phyloP scores from a whole-genome alignment of 2,797 vertebrate genomes.

The Gadopsis bispinosus region DNA sequence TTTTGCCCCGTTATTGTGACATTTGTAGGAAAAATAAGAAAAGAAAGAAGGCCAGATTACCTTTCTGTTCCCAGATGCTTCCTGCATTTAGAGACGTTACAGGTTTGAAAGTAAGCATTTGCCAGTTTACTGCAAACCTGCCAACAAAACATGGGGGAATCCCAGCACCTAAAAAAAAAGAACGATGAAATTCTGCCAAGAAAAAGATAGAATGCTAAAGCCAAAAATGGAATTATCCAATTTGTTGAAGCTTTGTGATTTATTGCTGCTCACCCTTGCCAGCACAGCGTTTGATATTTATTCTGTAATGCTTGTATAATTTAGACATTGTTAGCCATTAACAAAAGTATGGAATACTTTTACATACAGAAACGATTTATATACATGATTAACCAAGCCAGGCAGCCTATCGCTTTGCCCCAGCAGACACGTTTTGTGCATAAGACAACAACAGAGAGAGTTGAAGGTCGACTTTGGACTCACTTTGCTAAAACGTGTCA shows the following conservation, averaged over 20 bases:
- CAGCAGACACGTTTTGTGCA: background rate
- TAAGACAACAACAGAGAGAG: background rate
- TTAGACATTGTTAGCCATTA: slow-evolving; percentile 18
- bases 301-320: slow-evolving; percentile 20
- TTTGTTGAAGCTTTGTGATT: slow-evolving; percentile 67
- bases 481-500: slow-evolving; percentile 30
- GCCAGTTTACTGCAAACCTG: slow-evolving; percentile 45
- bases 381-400: background rate
- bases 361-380: background rate
- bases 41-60: slow-evolving; percentile 5
- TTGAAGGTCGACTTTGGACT: slow-evolving; percentile 26
- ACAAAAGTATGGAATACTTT: background rate
- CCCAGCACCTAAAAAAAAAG: slow-evolving; percentile 39
- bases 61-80: slow-evolving; percentile 42
- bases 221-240: slow-evolving; percentile 65
- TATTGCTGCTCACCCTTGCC: slow-evolving; percentile 48
- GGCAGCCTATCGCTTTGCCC: background rate
- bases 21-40: slow-evolving; percentile 13
- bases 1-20: background rate
- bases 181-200: slow-evolving; percentile 49
- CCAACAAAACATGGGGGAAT: slow-evolving; percentile 53
- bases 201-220: slow-evolving; percentile 51
- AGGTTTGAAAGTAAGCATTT: slow-evolving; percentile 45
- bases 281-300: slow-evolving; percentile 47
- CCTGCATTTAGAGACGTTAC: slow-evolving; percentile 32